Evolutionary conservation across 1,140 invertebrate genomes (phyloP).

Genomic region (Drosophila santomea): DNA sequence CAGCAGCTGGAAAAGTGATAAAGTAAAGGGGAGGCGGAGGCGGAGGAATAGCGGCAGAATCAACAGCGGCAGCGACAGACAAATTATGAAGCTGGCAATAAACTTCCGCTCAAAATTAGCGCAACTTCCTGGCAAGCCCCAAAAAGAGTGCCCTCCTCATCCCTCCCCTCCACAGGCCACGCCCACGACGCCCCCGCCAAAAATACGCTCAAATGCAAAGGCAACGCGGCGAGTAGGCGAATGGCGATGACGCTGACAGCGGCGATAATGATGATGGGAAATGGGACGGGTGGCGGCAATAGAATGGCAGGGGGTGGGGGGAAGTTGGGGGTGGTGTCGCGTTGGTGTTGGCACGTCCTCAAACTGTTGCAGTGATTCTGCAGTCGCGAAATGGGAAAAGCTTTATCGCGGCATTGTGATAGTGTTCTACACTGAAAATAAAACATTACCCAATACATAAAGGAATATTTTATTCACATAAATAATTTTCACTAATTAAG

Average conservation of each 20-base stretch:
- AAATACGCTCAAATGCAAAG: constrained; percentile 40
- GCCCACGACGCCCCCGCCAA: constrained; percentile 12
- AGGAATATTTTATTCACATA: not conserved
- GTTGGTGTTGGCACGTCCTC: constrained; percentile 18
- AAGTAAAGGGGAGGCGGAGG: constrained; percentile 12
- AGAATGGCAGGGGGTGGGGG: not conserved
- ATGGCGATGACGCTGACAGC: constrained; percentile 34
- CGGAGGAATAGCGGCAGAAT: not conserved
- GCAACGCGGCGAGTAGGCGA: constrained; percentile 29
- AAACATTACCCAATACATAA: not conserved
- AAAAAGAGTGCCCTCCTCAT: constrained; percentile 40
- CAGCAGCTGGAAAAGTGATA: constrained; percentile 27
- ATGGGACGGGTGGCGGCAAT: constrained; percentile 11
- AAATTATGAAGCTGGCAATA: constrained; percentile 77
- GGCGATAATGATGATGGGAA: constrained; percentile 32
- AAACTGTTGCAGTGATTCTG: constrained; percentile 22
- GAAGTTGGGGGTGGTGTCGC: not conserved
- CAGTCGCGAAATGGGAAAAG: constrained; percentile 13
- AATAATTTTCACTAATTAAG: too few species aligned
- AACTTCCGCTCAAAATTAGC: constrained; percentile 76
- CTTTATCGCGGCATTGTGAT: not conserved
- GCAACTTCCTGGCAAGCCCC: constrained; percentile 68
- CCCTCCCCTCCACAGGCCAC: not conserved
- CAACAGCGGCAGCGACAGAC: constrained; percentile 46
- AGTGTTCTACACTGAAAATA: not conserved